Base-by-base conservation (phyloP, 2,797 vertebrate species). In the Dicrostonyx torquatus region DNA sequence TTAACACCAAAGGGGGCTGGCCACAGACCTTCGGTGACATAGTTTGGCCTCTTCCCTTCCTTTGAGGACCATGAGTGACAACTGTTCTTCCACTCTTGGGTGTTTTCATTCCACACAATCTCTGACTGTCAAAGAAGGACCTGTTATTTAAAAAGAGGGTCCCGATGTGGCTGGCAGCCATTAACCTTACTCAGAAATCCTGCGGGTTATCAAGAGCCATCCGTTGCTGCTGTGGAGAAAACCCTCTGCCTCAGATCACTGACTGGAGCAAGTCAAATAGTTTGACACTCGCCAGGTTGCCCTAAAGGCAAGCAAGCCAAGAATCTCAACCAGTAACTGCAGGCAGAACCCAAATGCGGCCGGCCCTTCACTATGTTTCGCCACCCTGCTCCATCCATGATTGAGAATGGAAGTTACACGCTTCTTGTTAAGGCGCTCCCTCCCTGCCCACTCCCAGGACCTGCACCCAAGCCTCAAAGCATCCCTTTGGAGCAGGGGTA, bases 121-220 rank as follows among this genome's bases (percentile, higher is more conserved):
- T 92, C 26, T 94, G 22, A 31, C 17, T 83, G 58, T 31, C 87
- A 96, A 94, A 94, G 24, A 40, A 8, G 70, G 43, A 22, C 58
- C 29, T 68, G 13, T 76, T 72, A 58, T 77, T 62, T 73, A 26
- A 77, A 70, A 90, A 40, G 6, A n/a, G 83, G 80, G 10, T 29
- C 34, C 72, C 18, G 15, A 31, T 48, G 34, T 78, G 29, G 43
- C 37, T 50, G 29, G n/a, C 55, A 48, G 18, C 60, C 76, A 40
- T n/a, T 24, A n/a, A n/a, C 68, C 70, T n/a, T 72, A 62, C 45
- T 87, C 7, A 1, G 48, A 66, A 90, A 34, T 7, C n/a, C 37
- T 73, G 60, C 37, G 76, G 45, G 48, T 77, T 89, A 76, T 31
- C 58, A 76, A 29, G 9, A 66, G 78, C 58, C 83, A 55, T 85